Evolutionary conservation across 2,113 vertebrate genomes (phyloP), one percentile per base, ranked within the genome.

Genomic region (Anoplopoma fimbria): DNA sequence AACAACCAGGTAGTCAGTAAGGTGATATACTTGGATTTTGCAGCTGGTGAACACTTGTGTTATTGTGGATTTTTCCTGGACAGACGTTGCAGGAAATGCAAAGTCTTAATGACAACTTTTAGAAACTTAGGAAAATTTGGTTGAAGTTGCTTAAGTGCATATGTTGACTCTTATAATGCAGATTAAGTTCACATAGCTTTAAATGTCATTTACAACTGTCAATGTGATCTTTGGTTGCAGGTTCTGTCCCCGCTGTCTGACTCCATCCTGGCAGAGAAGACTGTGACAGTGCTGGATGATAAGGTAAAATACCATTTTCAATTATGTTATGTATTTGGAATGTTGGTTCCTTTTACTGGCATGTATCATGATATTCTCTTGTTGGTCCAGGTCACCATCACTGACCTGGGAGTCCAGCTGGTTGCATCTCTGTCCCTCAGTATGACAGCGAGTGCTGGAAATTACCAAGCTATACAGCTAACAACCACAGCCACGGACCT

Each of bases 191-290:
- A 60, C 12, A 6, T 0, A 9, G 55, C 15, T 27, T 45, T 4
- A 45, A 36, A 15, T 81, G 9, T 10, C 2, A 15, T 70, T 72
- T 34, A 29, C 9, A 67, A 9, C 10, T n/a, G 4, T 69, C n/a
- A 3, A 36, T 63, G 9, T 81, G 9, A 34, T 83, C 15, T 70
- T 27, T 45, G 9, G 14, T 57, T 71, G 15, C 87, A 99, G 98
- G 97, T 99, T 29, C 94, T 99, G 73, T 99, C 97, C 0, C 98
- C 98, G 0, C 95, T 99, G 49, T 99, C 97, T 0, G 98, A 99
- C 88, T 97, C 98, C 49, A 99, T 99, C 87, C 91, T 99, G 94
- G 98, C 98, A 7, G 98, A 99, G 93, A 99, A 97, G 92, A 98
- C 98, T 0, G 96, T 99, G 81, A 97, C 95, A 0, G 98, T 99